A percentile compares a stretch with the other conserved stretches of the same genome.
Conservation (phyloP, 1,140 invertebrate species). For the Pseudomyrmex flavicornis region DNA sequence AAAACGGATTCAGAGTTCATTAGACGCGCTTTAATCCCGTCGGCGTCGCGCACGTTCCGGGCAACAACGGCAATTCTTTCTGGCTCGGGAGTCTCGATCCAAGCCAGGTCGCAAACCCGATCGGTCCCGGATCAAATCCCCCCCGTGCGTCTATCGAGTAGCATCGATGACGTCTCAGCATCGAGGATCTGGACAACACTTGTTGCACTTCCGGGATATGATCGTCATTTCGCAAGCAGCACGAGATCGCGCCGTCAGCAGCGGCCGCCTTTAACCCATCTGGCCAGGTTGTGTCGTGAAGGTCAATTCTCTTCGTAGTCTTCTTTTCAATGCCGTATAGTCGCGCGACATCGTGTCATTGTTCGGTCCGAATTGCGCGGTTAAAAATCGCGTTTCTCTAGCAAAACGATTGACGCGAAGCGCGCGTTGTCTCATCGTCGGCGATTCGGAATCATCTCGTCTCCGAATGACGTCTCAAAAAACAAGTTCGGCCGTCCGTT, state of each 20-base stretch:
- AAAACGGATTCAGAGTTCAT: conserved; percentile 34
- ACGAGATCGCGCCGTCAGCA: conserved; percentile 68
- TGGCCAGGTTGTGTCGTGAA: conserved; percentile 35
- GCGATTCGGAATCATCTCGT: background rate
- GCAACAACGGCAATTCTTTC: conserved; percentile 15
- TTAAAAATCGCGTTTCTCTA: background rate
- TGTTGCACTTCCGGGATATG: conserved; percentile 74
- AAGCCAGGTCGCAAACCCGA: conserved; percentile 3
- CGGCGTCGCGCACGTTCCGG: conserved; percentile 10
- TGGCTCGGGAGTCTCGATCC: background rate
- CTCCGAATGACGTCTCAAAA: background rate
- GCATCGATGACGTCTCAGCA: conserved; percentile 62
- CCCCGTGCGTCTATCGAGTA: conserved; percentile 36
- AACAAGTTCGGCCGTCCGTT: background rate
- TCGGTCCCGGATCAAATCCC: conserved; percentile 62
- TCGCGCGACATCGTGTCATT: conserved; percentile 16
- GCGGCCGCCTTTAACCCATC: conserved; percentile 78
- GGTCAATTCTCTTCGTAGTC: background rate
- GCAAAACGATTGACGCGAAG: conserved; percentile 11
- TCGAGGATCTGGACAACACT: conserved; percentile 67
- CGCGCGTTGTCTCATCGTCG: conserved; percentile 19
- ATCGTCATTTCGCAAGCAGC: conserved; percentile 76
- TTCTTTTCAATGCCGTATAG: background rate
- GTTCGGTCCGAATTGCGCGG: background rate
- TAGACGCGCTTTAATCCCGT: conserved; percentile 30